Evolutionary conservation across 2,797 vertebrate genomes (phyloP), one percentile per base, ranked within the genome.

Genomic region (Chaunax sp.): DNA sequence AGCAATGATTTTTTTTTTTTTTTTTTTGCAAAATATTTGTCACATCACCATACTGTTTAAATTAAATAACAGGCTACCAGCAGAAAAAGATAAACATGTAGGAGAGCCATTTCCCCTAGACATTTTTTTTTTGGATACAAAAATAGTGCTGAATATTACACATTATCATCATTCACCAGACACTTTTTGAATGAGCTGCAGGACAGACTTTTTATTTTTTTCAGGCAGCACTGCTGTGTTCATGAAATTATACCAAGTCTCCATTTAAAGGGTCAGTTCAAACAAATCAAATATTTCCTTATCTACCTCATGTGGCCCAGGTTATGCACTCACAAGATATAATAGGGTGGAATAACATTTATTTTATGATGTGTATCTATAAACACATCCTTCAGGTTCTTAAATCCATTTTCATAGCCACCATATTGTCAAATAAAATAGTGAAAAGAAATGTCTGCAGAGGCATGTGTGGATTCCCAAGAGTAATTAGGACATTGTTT

Each of bases 101-200:
- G 83, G 65, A 78, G 56, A 87, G 80, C 67, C 72, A 78, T 85
- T 89, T 86, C 73, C 78, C 69, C 71, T 81, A 47, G 82, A 83
- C 65, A 54, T 70, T 58, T 44, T 45, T 19, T 25, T 8, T 33
- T 60, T 71, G 72, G 58, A 71, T 91, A 92, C 87, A 94, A 94
- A 93, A 93, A 92, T 92, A 92, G 89, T 92, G 81, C 72, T 90
- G 78, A 90, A 88, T 88, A 87, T 91, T 72, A 77, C 83, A 84
- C 85, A 56, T 80, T 67, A 81, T 88, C 73, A 82, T 88, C 72
- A 64, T 84, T 84, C 62, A 84, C 69, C 81, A 85, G 72, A 92
- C 75, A 72, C 41, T 43, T 64, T 85, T 72, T 68, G 30, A 79
- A 77, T 53, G 64, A 80, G 75, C 76, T 77, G 76, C 64, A 64